Base-by-base conservation (phyloP, 2,888 invertebrate genomes). In the Branchellion lobata region DNA sequence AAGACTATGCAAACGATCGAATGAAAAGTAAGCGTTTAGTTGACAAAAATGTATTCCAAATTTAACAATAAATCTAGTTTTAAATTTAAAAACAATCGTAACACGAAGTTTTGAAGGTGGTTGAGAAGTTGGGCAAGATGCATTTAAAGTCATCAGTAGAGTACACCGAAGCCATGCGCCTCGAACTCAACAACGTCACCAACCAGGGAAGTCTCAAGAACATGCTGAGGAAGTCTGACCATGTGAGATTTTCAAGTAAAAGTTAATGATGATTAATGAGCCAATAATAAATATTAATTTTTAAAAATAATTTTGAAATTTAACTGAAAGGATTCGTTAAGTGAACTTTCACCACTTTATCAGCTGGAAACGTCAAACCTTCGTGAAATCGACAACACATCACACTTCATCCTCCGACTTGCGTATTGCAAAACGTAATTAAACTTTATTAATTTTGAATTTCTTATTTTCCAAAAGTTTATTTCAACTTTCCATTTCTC, bases 371-470 rank as follows among this genome's bases (percentile, higher is more conserved):
- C 31, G 31, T 14, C 2, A 51, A 61, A 31, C 29, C 51, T 79
- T 33, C 83, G 85, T 47, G 85, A 86, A 8, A 82, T 86, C 69
- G 98, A 99, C 88, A 92, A 94, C 85, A 91, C 96, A 76, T 94
- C 97, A 0, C 98, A 99, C 87, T 97, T 93, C 86, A 93, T 97
- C 84, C 89, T 98, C 1, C 90, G 96, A 79, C 88, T 99, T 80
- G 95, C 95, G 0, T 97, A 94, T 87, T 96, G 95, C 86, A 91
- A 93, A 84, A 86, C 86, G 88, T 88, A 84, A 24, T 57, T 24
- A 8, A 57, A 14, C 61, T 18, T 57, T n/a, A 57, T n/a, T 5
- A 57, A 57, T 5, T 14, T 57, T n/a, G 21, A 57, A 40, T 40
- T 40, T 14, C 5, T 57, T n/a, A 24, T 24, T n/a, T 14, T 5